These are phyloP conservation scores for Hippasteria phrygiana DNA, from an alignment of 53 echinoderm and acorn worm species.

Conservation along the genomic window DNA sequence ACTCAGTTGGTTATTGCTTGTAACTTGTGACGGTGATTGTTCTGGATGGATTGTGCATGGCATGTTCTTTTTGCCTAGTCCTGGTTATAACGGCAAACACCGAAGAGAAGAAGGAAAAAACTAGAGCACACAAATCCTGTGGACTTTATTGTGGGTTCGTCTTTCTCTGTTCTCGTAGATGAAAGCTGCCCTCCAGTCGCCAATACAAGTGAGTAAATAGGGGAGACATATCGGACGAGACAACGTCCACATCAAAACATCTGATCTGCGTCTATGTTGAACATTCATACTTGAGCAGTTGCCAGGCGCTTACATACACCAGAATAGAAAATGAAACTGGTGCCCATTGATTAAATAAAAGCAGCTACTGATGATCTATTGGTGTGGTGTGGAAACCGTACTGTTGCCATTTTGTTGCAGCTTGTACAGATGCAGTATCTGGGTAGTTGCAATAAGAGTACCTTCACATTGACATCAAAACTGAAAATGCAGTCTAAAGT, in stretches of 20 bases:
- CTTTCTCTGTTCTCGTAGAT: background rate
- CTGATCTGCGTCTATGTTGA: background rate
- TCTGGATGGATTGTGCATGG: background rate
- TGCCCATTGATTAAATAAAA: too few species aligned
- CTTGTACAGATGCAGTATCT: too few species aligned
- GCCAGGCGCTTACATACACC: too few species aligned
- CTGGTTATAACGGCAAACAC: background rate
- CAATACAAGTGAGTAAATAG: conserved; percentile 5
- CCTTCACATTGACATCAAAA: too few species aligned
- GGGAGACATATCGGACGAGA: background rate
- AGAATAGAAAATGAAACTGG: too few species aligned
- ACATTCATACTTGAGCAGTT: background rate
- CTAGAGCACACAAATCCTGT: background rate
- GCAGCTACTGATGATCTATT: too few species aligned
- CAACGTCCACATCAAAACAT: background rate
- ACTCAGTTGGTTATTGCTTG: background rate
- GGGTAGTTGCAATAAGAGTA: too few species aligned
- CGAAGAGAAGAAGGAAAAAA: too few species aligned
- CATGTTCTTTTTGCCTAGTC: background rate
- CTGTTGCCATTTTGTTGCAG: too few species aligned
- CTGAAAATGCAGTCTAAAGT: too few species aligned
- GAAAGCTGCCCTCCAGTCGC: background rate
- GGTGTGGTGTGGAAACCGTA: too few species aligned
- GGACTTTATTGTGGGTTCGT: background rate
- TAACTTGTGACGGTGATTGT: background rate